Conservation (phyloP, 2,888 invertebrate species). For the Diaprepes abbreviatus region DNA sequence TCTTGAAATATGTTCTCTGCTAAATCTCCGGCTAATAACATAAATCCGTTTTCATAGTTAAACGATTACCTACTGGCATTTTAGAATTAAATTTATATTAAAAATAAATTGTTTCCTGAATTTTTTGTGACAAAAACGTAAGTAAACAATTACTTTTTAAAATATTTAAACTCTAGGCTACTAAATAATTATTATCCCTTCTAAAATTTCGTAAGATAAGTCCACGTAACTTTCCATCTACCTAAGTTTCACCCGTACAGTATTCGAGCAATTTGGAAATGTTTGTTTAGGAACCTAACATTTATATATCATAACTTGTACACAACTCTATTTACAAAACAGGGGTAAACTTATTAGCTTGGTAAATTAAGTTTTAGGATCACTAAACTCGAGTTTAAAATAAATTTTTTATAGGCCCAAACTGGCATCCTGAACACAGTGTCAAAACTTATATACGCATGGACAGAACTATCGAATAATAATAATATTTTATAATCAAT, state of each 20-base stretch:
- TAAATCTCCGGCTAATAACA: conserved; percentile 18
- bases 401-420: background rate
- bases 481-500: too few relatives aligned
- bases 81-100: conserved; percentile 2
- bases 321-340: conserved; percentile 10
- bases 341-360: conserved; percentile 5
- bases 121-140: too few relatives aligned
- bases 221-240: background rate
- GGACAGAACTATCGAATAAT: too few relatives aligned
- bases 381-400: background rate
- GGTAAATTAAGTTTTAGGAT: conserved; percentile 1
- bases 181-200: too few relatives aligned
- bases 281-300: conserved; percentile 8
- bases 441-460: too few relatives aligned
- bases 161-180: too few relatives aligned
- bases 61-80: background rate
- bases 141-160: too few relatives aligned
- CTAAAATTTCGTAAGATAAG: background rate
- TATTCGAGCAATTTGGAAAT: background rate
- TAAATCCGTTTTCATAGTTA: conserved; percentile 13
- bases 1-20: conserved; percentile 20
- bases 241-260: background rate
- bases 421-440: too few relatives aligned
- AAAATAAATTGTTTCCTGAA: too few relatives aligned
- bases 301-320: conserved; percentile 13